Evolutionary conservation across 2,888 invertebrate genomes (phyloP).

Genomic region (Aphidius colemani): DNA sequence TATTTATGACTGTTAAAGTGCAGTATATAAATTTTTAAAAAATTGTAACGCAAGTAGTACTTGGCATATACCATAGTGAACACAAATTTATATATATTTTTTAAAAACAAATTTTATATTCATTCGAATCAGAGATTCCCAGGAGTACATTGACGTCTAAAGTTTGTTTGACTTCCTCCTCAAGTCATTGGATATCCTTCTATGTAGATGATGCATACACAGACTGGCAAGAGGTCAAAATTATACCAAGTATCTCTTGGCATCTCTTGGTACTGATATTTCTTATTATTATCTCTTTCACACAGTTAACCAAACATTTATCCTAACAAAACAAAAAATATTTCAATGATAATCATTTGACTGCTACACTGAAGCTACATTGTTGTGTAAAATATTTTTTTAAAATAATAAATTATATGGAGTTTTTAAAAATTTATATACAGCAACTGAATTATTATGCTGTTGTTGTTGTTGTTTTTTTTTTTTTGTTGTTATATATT

Average conservation of each 20-base stretch:
- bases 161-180: slow-evolving; percentile 9
- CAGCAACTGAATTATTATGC: too few relatives aligned
- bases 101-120: too few relatives aligned
- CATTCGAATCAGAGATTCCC: slow-evolving; percentile 9
- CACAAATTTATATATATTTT: too few relatives aligned
- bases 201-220: too few relatives aligned
- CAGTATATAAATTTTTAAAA: slow-evolving; percentile 6
- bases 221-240: slow-evolving; percentile 1
- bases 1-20: slow-evolving; percentile 24
- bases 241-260: neutral
- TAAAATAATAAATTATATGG: neutral
- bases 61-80: too few relatives aligned
- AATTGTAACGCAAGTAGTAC: slow-evolving; percentile 9
- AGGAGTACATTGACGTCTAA: slow-evolving; percentile 13
- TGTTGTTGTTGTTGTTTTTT: too few relatives aligned
- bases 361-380: neutral
- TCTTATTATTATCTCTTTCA: neutral
- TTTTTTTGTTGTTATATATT: neutral
- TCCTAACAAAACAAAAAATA: too few relatives aligned
- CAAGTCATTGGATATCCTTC: slow-evolving; percentile 1
- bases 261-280: slow-evolving; percentile 1
- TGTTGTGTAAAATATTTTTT: slow-evolving; percentile 29
- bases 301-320: too few relatives aligned
- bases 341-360: neutral
- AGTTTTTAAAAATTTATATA: too few relatives aligned